Base-by-base conservation (phyloP, 2,113 vertebrate genomes). In the Pterocles burchelli region DNA sequence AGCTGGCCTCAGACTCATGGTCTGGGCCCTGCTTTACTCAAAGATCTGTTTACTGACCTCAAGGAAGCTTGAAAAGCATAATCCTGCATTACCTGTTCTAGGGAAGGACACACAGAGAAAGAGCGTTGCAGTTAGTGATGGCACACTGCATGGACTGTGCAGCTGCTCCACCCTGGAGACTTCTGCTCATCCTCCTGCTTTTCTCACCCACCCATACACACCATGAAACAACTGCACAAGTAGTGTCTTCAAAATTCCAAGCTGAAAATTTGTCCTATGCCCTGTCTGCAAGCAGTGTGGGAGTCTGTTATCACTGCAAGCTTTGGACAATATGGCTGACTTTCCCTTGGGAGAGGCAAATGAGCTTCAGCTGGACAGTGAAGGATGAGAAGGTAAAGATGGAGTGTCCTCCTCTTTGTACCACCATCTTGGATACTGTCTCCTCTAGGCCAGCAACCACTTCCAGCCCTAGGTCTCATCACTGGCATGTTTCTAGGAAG, bases 81-180 rank as follows among this genome's bases (percentile, higher is more conserved):
- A 62, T 18, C 22, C 15, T 29, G 31, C 1, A 0, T 33, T 36
- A 36, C 7, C 17, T 45, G 33, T 34, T 33, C 55, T 33, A 36
- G 78, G 33, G 45, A 67, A 85, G 70, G n/a, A 33, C 9, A 54
- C 26, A 11, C 9, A 9, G 18, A 62, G n/a, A 10, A 24, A 59
- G 21, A 54, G 17, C 26, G 28, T 18, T 3, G 2, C 49, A 13
- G 28, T 1, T 2, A 41, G 16, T 0, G 0, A 3, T 7, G 22
- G 21, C 58, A 52, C 6, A 0, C 16, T 3, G 13, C 1, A 0
- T 2, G 17, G 16, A 6, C 68, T n/a, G 31, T 22, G n/a, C 72
- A n/a, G 72, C 63, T 73, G 86, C 14, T 57, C 28, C 11, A 21
- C 24, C 25, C 51, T 20, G 43, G 33, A 78, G 43, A 72, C 14